A percentile compares a stretch with the other conserved stretches of the same genome.
Evolutionary conservation across 2,113 vertebrate genomes (phyloP).

Genomic region (Oenanthe melanoleuca): DNA sequence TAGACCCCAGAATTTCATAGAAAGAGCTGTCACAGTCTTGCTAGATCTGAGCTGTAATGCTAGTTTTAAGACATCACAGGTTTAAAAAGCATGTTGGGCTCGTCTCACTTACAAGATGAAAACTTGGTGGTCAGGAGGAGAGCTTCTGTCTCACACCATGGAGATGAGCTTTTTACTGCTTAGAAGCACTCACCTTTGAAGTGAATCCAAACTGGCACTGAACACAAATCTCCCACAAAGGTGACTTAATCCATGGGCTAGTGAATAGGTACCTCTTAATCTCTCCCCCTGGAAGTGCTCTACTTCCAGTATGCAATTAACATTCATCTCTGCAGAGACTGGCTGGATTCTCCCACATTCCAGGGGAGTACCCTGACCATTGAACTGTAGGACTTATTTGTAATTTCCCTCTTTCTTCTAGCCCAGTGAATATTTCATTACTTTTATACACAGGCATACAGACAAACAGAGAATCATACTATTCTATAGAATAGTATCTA

Average conservation of each 20-base stretch:
- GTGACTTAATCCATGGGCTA: not conserved
- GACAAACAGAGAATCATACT: not conserved
- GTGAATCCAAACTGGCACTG: not conserved
- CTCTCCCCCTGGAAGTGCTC: not conserved
- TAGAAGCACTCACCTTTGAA: accelerated
- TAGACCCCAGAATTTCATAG: not conserved
- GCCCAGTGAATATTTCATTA: not conserved
- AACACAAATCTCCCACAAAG: conserved; percentile 4
- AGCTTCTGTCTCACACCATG: not conserved
- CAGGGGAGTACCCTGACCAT: conserved; percentile 9
- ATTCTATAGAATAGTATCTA: not conserved
- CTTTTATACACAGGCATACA: not conserved
- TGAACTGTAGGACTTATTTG: conserved; percentile 37
- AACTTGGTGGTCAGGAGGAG: not conserved
- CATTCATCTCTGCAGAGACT: not conserved
- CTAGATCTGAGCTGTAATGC: not conserved
- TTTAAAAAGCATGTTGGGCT: not conserved
- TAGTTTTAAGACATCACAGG: not conserved
- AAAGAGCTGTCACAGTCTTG: not conserved
- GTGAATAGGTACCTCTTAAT: not conserved
- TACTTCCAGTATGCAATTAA: not conserved
- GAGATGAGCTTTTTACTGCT: not conserved
- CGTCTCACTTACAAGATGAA: not conserved
- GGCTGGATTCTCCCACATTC: conserved; percentile 18
- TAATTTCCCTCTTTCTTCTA: conserved; percentile 6